Evolutionary conservation across 2,797 vertebrate genomes (phyloP), one percentile per base, ranked within the genome.

Genomic region (Poeciliopsis turneri): DNA sequence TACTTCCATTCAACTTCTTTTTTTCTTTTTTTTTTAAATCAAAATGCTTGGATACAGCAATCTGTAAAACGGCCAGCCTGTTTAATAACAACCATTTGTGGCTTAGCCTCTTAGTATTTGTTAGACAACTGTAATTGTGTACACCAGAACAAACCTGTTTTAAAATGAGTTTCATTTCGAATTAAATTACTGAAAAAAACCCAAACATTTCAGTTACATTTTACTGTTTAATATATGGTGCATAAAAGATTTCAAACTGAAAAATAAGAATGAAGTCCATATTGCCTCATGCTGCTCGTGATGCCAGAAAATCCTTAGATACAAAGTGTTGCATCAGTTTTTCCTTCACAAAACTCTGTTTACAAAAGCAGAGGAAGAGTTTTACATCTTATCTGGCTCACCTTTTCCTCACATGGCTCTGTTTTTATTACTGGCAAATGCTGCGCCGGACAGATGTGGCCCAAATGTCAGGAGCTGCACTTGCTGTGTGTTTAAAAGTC

Each of bases 361-460:
- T 41, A 68, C 64, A 11, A 68, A 68, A 68, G 36, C 36, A 25
- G 64, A 23, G 33, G 33, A 68, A 68, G 3, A 36, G 36, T 68
- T 68, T 68, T 68, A 41, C 18, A 11, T 53, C 49, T 39, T 13
- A 39, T 74, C 72, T 74, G 33, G 72, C 49, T 36, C 72, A 74
- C 72, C 36, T 74, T 55, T 16, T 6, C 20, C 72, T 39, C 49
- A n/a, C 33, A 53, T 74, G 71, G 46, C 46, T 51, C 46, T 33
- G 46, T 51, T 72, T 20, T 47, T 68, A 51, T 23, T 23, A 25
- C 20, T 51, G 33, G 33, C 72, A 74, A 74, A 51, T n/a, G 49
- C 41, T 39, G 25, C 23, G 1, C 0, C 1, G 30, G 30, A 47
- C 71, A 72, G 47, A 72, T 72, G 71, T 72, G 46, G 71, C 46